Percentiles rank a stretch among this genome's conserved stretches.
Conservation (phyloP, 1,140 invertebrate genomes). For the Polypedilum pembai region DNA sequence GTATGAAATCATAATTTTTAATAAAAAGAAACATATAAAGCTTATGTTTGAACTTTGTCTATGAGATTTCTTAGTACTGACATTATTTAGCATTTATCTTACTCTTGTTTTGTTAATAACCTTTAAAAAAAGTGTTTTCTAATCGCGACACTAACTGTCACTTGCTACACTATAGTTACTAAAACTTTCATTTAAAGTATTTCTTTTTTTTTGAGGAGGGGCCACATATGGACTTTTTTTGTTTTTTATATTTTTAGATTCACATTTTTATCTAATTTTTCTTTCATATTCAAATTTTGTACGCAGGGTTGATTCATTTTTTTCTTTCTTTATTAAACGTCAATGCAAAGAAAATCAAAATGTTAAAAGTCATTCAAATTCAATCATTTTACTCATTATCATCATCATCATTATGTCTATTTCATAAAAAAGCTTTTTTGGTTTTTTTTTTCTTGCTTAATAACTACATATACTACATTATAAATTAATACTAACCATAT, state of each 20-base stretch:
- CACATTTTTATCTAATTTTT: neutral
- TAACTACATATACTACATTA: neutral
- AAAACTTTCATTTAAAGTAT: neutral
- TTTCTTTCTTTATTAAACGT: neutral
- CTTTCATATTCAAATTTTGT: neutral
- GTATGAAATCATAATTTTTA: too few relatives aligned
- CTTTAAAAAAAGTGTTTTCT: too few relatives aligned
- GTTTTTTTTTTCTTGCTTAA: slow-evolving; percentile 4
- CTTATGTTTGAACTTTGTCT: too few relatives aligned
- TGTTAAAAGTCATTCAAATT: slow-evolving; percentile 7
- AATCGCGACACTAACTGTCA: too few relatives aligned
- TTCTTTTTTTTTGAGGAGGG: neutral
- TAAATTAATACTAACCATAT: slow-evolving; percentile 14
- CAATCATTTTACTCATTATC: slow-evolving; percentile 7
- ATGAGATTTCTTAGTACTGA: too few relatives aligned
- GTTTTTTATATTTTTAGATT: neutral
- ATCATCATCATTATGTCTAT: neutral
- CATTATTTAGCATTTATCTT: too few relatives aligned
- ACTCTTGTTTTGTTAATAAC: too few relatives aligned
- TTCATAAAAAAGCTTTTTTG: slow-evolving; percentile 25
- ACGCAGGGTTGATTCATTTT: neutral
- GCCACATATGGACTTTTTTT: neutral
- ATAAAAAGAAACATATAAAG: too few relatives aligned
- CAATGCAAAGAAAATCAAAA: slow-evolving; percentile 17
- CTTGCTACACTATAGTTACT: neutral